A percentile compares a stretch with the other conserved stretches of the same genome.
Evolutionary conservation across 2,113 vertebrate genomes (phyloP).

Genomic region (Hemicordylus capensis): DNA sequence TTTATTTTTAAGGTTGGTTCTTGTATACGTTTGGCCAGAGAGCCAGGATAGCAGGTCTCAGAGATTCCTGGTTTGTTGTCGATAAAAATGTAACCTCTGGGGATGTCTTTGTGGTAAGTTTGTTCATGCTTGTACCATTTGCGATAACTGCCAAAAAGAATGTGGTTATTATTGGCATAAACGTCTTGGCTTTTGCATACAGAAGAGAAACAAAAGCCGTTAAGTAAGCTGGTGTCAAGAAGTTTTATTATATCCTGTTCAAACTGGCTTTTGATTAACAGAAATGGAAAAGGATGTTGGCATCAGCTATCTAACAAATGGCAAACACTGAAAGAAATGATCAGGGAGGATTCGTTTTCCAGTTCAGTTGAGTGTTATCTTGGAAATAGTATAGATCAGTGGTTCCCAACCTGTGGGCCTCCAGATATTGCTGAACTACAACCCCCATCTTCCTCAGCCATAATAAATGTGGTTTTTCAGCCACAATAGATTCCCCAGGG

Average conservation of each 20-base stretch:
- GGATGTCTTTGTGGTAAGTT: conserved; percentile 91
- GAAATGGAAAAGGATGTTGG: conserved; percentile 4
- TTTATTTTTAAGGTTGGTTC: conserved; percentile 90
- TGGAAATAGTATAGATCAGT: not conserved
- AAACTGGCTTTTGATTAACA: conserved; percentile 26
- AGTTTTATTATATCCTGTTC: conserved; percentile 30
- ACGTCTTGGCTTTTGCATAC: conserved; percentile 31
- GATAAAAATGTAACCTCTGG: conserved; percentile 88
- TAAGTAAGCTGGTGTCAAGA: not conserved
- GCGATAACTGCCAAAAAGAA: conserved; percentile 2
- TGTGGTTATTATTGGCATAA: conserved; percentile 1
- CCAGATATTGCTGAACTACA: too few relatives aligned
- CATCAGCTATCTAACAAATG: not conserved
- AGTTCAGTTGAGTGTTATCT: not conserved
- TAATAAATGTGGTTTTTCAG: too few relatives aligned
- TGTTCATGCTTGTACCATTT: not conserved
- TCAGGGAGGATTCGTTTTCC: not conserved
- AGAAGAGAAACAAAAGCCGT: conserved; percentile 3
- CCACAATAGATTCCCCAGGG: too few relatives aligned
- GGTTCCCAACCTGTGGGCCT: too few relatives aligned
- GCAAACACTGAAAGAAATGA: not conserved
- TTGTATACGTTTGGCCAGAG: conserved; percentile 94
- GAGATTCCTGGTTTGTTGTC: conserved; percentile 91
- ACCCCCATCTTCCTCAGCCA: too few relatives aligned
- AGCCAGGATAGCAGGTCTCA: conserved; percentile 85